Conservation (phyloP, 2,888 invertebrate genomes). For the Ferdinandea cuprea region DNA sequence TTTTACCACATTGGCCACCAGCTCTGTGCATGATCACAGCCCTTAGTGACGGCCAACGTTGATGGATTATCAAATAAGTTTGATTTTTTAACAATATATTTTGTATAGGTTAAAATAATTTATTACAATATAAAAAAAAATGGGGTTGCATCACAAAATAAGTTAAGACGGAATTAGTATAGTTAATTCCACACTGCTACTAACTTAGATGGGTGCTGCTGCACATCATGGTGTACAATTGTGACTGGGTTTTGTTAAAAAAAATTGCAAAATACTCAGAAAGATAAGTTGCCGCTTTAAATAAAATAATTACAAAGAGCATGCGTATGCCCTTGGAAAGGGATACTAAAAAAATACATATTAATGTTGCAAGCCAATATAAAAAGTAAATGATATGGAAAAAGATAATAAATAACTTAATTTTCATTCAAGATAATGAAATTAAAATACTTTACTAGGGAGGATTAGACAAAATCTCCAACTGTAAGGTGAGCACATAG, state of each 20-base stretch:
- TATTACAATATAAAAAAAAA: neutral
- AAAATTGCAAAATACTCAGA: too few relatives aligned
- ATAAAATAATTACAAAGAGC: neutral
- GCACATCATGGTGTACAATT: too few relatives aligned
- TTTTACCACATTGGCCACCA: neutral
- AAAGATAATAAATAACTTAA: conserved; percentile 7
- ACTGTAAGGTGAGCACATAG: conserved; percentile 24
- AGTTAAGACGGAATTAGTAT: too few relatives aligned
- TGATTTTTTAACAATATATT: neutral
- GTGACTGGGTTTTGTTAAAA: too few relatives aligned
- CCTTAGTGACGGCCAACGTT: neutral
- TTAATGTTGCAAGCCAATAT: neutral
- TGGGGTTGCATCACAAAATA: too few relatives aligned
- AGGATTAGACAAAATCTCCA: conserved; percentile 10
- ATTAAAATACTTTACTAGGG: conserved; percentile 58
- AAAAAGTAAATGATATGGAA: neutral
- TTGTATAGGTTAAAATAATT: neutral
- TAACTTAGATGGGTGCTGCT: too few relatives aligned
- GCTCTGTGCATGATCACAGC: neutral
- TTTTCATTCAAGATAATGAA: conserved; percentile 8
- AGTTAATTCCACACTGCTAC: too few relatives aligned
- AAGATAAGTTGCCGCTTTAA: neutral
- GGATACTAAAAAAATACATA: neutral
- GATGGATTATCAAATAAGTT: neutral
- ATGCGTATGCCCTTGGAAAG: neutral